Evolutionary conservation across 2,888 invertebrate species (phyloP).

Genomic region (Tupiocoris notatus): DNA sequence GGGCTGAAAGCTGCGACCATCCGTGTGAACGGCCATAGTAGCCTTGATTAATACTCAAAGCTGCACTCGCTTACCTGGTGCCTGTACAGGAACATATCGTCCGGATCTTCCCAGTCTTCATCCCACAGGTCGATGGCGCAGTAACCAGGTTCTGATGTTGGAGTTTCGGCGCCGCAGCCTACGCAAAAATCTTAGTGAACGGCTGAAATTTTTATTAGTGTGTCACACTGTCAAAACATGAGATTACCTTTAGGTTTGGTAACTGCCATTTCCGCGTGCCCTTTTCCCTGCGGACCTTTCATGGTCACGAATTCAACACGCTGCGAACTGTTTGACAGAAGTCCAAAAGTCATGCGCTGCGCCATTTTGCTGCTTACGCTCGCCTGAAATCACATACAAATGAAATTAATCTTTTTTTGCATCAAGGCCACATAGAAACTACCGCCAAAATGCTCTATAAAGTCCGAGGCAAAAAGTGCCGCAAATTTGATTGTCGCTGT

Average conservation of each 20-base stretch:
- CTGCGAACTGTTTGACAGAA: slow-evolving; percentile 74
- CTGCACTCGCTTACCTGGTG: slow-evolving; percentile 70
- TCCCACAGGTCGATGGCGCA: slow-evolving; percentile 87
- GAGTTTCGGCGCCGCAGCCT: slow-evolving; percentile 87
- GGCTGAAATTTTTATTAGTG: too few species aligned
- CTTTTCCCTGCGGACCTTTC: slow-evolving; percentile 96
- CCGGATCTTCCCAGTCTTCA: slow-evolving; percentile 82
- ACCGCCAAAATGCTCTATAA: too few species aligned
- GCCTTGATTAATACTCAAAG: neutral
- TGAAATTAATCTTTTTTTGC: too few species aligned
- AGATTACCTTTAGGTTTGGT: slow-evolving; percentile 75
- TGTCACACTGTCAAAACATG: too few species aligned
- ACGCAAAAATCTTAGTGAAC: neutral
- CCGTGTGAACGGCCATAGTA: neutral
- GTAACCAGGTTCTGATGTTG: slow-evolving; percentile 84
- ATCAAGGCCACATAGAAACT: too few species aligned
- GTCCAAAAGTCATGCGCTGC: slow-evolving; percentile 91
- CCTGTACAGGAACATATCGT: slow-evolving; percentile 77
- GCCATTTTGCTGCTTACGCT: slow-evolving; percentile 92
- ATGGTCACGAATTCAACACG: slow-evolving; percentile 97
- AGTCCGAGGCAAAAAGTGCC: too few species aligned
- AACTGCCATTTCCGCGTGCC: slow-evolving; percentile 96
- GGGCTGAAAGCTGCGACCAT: neutral
- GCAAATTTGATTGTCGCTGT: too few species aligned
- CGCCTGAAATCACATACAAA: slow-evolving; percentile 74